Base-by-base conservation (phyloP, 2,797 vertebrate species). In the Erpetoichthys calabaricus region DNA sequence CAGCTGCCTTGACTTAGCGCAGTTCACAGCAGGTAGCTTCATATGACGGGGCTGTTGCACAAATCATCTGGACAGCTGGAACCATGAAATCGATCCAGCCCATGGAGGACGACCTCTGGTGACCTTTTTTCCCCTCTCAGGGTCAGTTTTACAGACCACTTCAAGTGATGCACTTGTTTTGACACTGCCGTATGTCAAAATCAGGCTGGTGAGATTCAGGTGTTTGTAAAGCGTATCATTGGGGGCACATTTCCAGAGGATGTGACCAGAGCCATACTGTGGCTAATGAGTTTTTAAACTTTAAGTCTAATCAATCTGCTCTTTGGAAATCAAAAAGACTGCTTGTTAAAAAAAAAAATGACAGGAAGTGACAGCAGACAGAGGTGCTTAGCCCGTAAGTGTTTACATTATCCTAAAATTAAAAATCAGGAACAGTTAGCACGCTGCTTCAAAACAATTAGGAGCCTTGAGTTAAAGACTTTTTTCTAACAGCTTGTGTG, bases 81-180 rank as follows among this genome's bases (percentile, higher is more conserved):
- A 91, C 90, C 89, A 82, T 94, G 90, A 95, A 94, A 97, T 96
- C 82, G 77, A 81, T 80, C 80, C 89, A 89, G 87, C 83, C 72
- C 79, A 78, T 78, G 83, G 86, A 75, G 84, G 82, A 89, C 87
- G 91, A 77, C 88, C 89, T 73, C 75, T 59, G 74, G 68, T 62
- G 75, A 70, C 75, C 75, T 76, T 69, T 62, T 65, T 71, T 62
- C 77, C 80, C 79, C 83, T 81, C 70, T 69, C 68, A 72, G 68
- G 61, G 51, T 43, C 56, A 43, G 56, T 46, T n/a, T 8, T 67
- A 65, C 64, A 75, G 74, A 69, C 75, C 77, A 78, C 71, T 78
- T 80, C 76, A 75, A 76, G 75, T 73, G 81, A 64, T 72, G 77
- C 67, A 77, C 76, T 76, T 83, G 78, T 80, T 80, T 84, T 82